A percentile compares a stretch with the other conserved stretches of the same genome.
These are phyloP conservation scores for Pteronura brasiliensis DNA, from an alignment of 2,113 vertebrate species.

Conservation along the genomic window DNA sequence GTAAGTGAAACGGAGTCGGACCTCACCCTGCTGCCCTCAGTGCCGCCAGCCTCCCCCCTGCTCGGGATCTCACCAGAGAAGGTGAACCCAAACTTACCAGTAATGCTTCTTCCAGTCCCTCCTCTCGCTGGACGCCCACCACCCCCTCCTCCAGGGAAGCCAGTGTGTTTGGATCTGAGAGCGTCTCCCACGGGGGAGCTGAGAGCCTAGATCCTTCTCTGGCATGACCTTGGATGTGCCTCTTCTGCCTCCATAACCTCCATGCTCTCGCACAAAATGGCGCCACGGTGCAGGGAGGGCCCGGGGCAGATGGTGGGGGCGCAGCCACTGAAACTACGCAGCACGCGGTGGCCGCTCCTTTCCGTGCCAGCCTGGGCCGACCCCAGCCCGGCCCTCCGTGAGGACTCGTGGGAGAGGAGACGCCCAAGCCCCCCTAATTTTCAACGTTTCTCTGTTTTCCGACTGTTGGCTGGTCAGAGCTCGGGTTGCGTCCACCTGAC, in stretches of 20 bases:
- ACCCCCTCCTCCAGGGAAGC: neutral
- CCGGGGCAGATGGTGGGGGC: accelerated
- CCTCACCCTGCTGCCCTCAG: accelerated
- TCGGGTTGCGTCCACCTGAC: too few relatives aligned
- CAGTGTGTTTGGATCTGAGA: neutral
- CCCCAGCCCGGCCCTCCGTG: neutral
- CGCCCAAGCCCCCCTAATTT: neutral
- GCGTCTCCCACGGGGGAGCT: neutral
- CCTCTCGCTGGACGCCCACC: neutral
- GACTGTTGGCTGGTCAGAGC: neutral
- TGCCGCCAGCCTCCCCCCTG: neutral
- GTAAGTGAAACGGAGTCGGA: neutral
- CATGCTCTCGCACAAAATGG: neutral
- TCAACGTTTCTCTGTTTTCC: neutral
- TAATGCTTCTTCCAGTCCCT: neutral
- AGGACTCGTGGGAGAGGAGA: neutral
- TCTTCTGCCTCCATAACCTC: neutral
- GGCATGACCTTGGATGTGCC: neutral
- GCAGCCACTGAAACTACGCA: too few relatives aligned
- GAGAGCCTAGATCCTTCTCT: neutral
- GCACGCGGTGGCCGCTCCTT: accelerated
- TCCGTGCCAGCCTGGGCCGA: accelerated
- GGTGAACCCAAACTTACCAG: neutral
- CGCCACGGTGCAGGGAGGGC: neutral
- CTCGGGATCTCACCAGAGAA: neutral